Evolutionary conservation across 2,888 invertebrate species (phyloP).

Genomic region (Hymenopus coronatus): DNA sequence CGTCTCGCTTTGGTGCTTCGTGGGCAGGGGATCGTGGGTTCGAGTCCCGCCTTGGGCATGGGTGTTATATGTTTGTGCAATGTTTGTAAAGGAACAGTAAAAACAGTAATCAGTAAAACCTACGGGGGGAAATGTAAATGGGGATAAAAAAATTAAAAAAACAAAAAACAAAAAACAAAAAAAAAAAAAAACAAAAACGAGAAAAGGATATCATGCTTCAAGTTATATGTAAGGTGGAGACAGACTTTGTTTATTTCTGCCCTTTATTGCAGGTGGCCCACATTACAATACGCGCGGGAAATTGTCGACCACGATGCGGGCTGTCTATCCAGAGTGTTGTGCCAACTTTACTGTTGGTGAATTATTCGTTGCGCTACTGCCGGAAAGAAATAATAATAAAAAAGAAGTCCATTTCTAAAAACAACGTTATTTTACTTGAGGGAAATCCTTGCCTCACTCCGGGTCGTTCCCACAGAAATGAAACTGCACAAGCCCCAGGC

Average conservation of each 20-base stretch:
- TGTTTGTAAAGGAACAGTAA: too few species aligned
- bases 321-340: neutral
- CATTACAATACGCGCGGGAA: neutral
- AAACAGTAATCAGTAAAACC: too few species aligned
- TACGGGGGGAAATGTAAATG: too few species aligned
- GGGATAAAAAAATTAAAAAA: too few species aligned
- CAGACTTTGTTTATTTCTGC: neutral
- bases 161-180: too few species aligned
- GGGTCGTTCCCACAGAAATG: neutral
- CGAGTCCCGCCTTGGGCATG: too few species aligned
- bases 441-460: neutral
- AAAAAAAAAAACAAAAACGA: too few species aligned
- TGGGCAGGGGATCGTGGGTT: too few species aligned
- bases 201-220: too few species aligned
- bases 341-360: neutral
- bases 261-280: neutral
- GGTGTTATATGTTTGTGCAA: too few species aligned
- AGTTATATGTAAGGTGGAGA: too few species aligned
- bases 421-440: neutral
- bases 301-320: neutral
- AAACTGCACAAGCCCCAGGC: neutral
- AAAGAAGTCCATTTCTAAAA: neutral
- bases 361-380: neutral
- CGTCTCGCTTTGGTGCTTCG: too few species aligned
- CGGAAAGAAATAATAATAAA: neutral